These are phyloP conservation scores for Myoxocephalus aenaeus DNA, from an alignment of 2,797 vertebrate species.

Conservation along the genomic window DNA sequence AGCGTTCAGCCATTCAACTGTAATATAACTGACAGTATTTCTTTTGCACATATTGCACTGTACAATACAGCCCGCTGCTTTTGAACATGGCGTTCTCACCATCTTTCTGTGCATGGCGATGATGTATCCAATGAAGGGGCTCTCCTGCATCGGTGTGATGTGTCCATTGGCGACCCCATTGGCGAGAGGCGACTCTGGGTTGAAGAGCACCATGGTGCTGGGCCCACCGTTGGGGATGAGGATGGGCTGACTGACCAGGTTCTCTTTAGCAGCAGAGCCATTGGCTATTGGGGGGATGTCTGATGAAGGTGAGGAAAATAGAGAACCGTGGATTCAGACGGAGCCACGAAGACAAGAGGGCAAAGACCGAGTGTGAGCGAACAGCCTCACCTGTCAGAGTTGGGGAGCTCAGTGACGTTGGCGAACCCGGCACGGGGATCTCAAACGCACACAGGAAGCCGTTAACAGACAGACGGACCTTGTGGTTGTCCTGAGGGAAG, in stretches of 20 bases:
- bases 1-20: neutral
- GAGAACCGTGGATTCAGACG: neutral
- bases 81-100: constrained; percentile 77
- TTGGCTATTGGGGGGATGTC: constrained; percentile 81
- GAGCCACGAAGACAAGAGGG: neutral
- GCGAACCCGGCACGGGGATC: constrained; percentile 94
- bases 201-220: constrained; percentile 86
- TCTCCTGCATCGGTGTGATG: constrained; percentile 85
- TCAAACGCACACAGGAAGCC: constrained; percentile 97
- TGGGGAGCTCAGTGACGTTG: constrained; percentile 88
- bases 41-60: too few relatives aligned
- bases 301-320: constrained; percentile 6
- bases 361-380: neutral
- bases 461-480: constrained; percentile 93
- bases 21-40: neutral
- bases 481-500: constrained; percentile 98
- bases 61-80: neutral
- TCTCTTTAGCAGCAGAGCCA: constrained; percentile 84
- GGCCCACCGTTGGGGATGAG: constrained; percentile 93
- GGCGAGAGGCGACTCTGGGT: constrained; percentile 74
- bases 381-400: constrained; percentile 86
- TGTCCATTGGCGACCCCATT: constrained; percentile 90
- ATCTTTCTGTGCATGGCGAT: constrained; percentile 99
- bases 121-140: constrained; percentile 95
- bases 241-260: constrained; percentile 74